phyloP scores from a whole-genome alignment of 2,797 vertebrate genomes.

The Babyrousa celebensis region DNA sequence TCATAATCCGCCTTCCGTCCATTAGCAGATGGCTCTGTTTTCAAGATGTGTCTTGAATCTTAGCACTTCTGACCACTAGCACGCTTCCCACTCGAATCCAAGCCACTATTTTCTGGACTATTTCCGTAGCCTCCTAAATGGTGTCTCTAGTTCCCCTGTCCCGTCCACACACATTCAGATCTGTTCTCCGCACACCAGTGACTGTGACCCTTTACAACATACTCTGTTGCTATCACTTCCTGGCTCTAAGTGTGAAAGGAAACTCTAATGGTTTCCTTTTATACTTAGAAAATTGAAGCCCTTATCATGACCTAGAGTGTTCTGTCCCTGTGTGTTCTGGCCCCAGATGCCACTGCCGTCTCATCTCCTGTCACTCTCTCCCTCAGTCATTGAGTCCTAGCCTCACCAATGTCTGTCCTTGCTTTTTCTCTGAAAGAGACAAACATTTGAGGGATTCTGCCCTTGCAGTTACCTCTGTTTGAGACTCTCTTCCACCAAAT shows the following conservation, averaged over 20 bases:
- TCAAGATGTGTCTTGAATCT: neutral
- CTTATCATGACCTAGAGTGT: neutral
- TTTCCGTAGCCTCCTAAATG: too few relatives aligned
- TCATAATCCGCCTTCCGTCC: neutral
- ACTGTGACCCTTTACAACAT: neutral
- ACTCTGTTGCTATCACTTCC: neutral
- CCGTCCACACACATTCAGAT: neutral
- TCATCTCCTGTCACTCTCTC: neutral
- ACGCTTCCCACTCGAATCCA: neutral
- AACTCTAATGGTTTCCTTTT: neutral
- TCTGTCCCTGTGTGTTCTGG: fast-evolving
- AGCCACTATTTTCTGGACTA: neutral
- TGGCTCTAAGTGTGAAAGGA: neutral
- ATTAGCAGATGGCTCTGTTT: neutral
- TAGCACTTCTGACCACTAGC: neutral
- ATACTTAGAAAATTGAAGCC: neutral
- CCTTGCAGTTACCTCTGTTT: neutral
- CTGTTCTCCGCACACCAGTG: neutral
- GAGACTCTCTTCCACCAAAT: neutral
- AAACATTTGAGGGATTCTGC: neutral
- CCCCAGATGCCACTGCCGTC: neutral
- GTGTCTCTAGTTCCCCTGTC: neutral
- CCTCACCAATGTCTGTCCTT: neutral
- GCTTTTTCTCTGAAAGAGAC: neutral
- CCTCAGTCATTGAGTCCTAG: neutral